phyloP scores from a whole-genome alignment of 1,140 invertebrate species.

The Pseudomyrmex gracilis region DNA sequence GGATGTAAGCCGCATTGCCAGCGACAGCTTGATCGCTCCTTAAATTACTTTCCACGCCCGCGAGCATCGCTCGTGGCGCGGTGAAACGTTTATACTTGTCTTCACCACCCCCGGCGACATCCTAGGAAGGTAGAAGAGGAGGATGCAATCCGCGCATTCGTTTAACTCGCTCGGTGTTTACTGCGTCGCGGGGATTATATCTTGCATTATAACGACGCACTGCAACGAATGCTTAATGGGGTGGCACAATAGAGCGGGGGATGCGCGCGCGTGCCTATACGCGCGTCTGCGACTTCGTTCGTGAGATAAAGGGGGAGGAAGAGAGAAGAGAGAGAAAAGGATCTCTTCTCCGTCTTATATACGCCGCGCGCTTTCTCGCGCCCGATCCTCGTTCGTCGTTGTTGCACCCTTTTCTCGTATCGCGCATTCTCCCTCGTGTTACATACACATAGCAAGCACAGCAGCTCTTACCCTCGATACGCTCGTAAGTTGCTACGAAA shows the following conservation, averaged over 20 bases:
- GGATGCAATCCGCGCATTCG: conserved; percentile 59
- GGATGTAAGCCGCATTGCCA: conserved; percentile 48
- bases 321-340: background rate
- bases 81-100: conserved; percentile 48
- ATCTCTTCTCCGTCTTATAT: no score
- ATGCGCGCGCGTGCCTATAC: conserved; percentile 42
- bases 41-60: conserved; percentile 65
- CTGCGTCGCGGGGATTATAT: conserved; percentile 84
- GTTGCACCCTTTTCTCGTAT: conserved; percentile 3
- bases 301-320: background rate
- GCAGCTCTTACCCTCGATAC: conserved; percentile 42
- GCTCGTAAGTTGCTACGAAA: conserved; percentile 41
- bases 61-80: conserved; percentile 48
- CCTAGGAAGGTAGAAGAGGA: background rate
- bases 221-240: conserved; percentile 83
- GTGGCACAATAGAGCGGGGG: conserved; percentile 78
- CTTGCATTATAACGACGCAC: conserved; percentile 78
- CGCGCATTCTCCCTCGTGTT: conserved; percentile 38
- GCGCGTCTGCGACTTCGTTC: conserved; percentile 31
- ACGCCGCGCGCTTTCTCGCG: background rate
- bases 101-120: background rate
- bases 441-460: background rate
- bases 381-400: background rate
- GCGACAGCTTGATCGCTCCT: conserved; percentile 47
- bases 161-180: conserved; percentile 80